These are phyloP conservation scores for Schizaphis graminum DNA, from an alignment of 2,888 invertebrate species.

Conservation along the genomic window DNA sequence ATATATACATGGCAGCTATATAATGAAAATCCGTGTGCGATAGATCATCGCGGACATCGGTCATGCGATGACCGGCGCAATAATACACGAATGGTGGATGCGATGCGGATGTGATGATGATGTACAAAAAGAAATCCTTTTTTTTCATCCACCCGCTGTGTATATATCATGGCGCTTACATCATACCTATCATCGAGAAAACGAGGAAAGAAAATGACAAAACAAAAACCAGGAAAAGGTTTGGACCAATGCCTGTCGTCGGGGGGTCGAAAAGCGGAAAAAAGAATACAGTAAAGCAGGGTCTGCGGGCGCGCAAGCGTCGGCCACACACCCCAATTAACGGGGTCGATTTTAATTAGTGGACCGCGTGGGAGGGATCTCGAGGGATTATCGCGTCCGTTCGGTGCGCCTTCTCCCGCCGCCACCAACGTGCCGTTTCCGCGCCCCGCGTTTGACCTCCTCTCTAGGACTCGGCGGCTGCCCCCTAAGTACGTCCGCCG, in stretches of 20 bases:
- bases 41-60: neutral
- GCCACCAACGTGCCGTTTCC: constrained; percentile 18
- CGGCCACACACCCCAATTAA: constrained; percentile 63
- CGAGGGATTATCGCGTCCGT: constrained; percentile 69
- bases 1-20: no score
- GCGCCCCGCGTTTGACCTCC: constrained; percentile 40
- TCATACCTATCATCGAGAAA: neutral
- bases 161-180: neutral
- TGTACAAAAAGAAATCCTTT: neutral
- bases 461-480: neutral
- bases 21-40: neutral
- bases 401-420: constrained; percentile 41
- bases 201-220: constrained; percentile 59
- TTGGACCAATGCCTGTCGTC: constrained; percentile 56
- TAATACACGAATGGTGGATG: neutral
- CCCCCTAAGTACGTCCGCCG: neutral
- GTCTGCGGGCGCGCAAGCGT: constrained; percentile 60
- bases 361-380: constrained; percentile 65
- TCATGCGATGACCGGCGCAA: neutral
- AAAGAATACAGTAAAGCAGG: constrained; percentile 3
- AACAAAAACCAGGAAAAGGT: constrained; percentile 39
- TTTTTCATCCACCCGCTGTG: neutral
- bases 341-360: constrained; percentile 64
- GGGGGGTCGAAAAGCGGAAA: constrained; percentile 57
- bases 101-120: neutral